Evolutionary conservation across 2,113 vertebrate genomes (phyloP), one percentile per base, ranked within the genome.

Genomic region (Irena cyanogastra): DNA sequence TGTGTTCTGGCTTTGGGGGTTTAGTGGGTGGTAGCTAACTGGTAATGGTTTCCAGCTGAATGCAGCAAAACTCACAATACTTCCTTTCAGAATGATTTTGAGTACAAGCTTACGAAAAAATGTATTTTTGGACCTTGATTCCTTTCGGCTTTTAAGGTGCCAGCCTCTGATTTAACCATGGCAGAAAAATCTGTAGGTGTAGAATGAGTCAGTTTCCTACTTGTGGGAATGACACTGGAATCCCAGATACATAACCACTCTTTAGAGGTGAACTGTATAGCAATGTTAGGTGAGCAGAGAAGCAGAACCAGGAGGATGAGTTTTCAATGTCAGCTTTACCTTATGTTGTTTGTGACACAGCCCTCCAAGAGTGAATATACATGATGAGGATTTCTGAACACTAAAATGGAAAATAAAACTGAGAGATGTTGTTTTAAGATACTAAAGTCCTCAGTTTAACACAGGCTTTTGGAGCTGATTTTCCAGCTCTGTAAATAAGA

Each of bases 401-500:
- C 21, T 88, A 60, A 95, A 91, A 66, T 26, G 27, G 24, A 83
- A 31, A 77, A 31, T 85, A 76, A 91, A 82, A 42, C 14, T 4
- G 17, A 75, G 53, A 87, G 21, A 41, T 2, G 4, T 35, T 54
- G 27, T 81, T 90, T 74, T 71, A 70, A 26, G 37, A 37, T 68
- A 64, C 35, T 22, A 45, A 72, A 91, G 15, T 26, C 60, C 22
- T 72, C 59, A 63, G 35, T 13, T 86, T 74, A 94, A 60, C 54
- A 57, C 16, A 54, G 44, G 33, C 45, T 83, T 95, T 61, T 83
- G 30, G 90, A 91, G 27, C 24, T 95, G 35, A 44, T 60, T 89
- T 94, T 94, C 75, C 81, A 78, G 31, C 45, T 94, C 45, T 95
- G 89, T 96, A 96, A 83, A 78, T 97, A 94, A 92, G 77, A 90